These are phyloP conservation scores for Eptesicus fuscus DNA, from an alignment of 2,113 vertebrate genomes.

Conservation along the genomic window DNA sequence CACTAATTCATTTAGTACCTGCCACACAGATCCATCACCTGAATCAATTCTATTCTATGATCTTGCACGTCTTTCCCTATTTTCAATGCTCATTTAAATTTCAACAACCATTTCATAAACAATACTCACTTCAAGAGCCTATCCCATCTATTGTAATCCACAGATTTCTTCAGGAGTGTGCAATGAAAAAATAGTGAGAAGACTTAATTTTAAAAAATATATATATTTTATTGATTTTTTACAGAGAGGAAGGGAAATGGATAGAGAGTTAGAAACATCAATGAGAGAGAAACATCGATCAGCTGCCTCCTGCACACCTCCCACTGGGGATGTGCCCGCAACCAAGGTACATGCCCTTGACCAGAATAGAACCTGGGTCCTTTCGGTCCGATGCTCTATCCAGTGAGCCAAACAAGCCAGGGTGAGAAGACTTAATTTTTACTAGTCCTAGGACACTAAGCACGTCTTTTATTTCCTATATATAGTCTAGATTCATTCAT, in stretches of 20 bases:
- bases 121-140: neutral
- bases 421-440: neutral
- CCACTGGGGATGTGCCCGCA: too few relatives aligned
- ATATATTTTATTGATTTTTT: too few relatives aligned
- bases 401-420: too few relatives aligned
- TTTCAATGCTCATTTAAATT: neutral
- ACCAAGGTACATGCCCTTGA: too few relatives aligned
- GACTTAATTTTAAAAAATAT: too few relatives aligned
- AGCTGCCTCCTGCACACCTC: too few relatives aligned
- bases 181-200: neutral
- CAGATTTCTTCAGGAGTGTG: neutral
- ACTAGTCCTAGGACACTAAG: fast-evolving
- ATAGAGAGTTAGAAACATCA: too few relatives aligned
- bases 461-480: neutral
- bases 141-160: neutral
- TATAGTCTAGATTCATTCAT: neutral
- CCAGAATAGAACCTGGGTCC: too few relatives aligned
- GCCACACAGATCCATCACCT: neutral
- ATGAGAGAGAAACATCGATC: too few relatives aligned
- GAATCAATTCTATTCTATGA: neutral
- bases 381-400: too few relatives aligned
- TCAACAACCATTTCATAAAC: neutral
- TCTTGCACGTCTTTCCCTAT: neutral
- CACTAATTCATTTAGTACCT: neutral
- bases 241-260: too few relatives aligned